phyloP scores from a whole-genome alignment of 2,113 vertebrate species.

The Embiotoca jacksoni region DNA sequence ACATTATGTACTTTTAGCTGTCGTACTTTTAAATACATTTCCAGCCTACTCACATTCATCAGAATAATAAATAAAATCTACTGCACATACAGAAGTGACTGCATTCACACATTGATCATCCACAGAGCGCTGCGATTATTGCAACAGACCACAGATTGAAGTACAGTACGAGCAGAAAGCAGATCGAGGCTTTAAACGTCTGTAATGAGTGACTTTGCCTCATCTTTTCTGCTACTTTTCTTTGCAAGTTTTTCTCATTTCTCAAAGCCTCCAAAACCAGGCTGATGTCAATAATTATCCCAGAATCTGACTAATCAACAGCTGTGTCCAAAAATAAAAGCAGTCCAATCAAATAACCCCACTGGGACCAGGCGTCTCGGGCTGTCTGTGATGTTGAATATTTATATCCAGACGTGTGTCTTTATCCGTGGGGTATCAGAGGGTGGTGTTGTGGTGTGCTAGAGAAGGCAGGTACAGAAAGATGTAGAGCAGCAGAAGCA shows the following conservation, averaged over 20 bases:
- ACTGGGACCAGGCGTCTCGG: background rate
- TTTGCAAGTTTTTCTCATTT: no score
- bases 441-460: conserved; percentile 72
- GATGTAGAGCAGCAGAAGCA: conserved; percentile 81
- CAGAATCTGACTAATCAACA: conserved; percentile 25
- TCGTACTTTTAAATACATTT: no score
- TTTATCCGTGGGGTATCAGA: conserved; percentile 25
- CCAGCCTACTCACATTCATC: no score
- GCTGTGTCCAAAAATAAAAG: background rate
- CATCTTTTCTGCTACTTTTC: background rate
- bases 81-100: no score
- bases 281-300: no score
- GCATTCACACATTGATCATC: background rate
- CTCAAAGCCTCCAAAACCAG: background rate
- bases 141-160: no score
- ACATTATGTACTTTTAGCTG: no score
- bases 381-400: background rate
- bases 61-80: no score
- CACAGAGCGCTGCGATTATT: background rate
- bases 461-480: conserved; percentile 83
- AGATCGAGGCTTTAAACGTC: no score
- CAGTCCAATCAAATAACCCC: conserved; percentile 25
- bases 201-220: no score
- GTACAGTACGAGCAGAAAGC: no score
- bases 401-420: background rate